These are phyloP conservation scores for Silurus asotus DNA, from an alignment of 2,113 vertebrate genomes.

Conservation along the genomic window DNA sequence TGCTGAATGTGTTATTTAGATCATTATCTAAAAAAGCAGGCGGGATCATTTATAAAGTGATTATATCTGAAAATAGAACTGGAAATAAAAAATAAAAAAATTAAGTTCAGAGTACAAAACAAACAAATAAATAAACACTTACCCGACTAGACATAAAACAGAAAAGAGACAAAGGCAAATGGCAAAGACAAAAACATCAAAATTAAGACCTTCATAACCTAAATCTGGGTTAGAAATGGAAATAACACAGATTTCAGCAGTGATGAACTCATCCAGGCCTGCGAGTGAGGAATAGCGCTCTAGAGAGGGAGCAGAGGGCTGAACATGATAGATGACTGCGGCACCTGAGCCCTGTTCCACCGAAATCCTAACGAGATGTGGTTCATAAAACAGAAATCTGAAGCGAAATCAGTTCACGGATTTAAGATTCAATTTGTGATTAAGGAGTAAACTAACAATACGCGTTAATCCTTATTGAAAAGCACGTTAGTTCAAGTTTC, in stretches of 20 bases:
- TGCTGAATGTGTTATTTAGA: neutral
- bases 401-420: neutral
- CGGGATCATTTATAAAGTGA: neutral
- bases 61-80: neutral
- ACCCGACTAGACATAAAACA: neutral
- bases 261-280: conserved; percentile 6
- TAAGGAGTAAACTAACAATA: neutral
- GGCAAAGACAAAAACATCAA: neutral
- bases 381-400: conserved; percentile 12
- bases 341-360: conserved; percentile 23
- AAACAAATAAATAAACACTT: neutral
- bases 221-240: neutral
- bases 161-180: neutral
- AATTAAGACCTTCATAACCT: neutral
- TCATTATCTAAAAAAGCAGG: too few species aligned
- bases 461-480: neutral
- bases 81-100: neutral
- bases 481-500: neutral
- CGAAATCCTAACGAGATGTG: neutral
- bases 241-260: neutral
- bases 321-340: conserved; percentile 37
- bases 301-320: conserved; percentile 20
- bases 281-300: neutral
- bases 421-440: neutral
- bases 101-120: neutral